Evolutionary conservation across 1,140 invertebrate genomes (phyloP).

Genomic region (Frieseomelitta varia): DNA sequence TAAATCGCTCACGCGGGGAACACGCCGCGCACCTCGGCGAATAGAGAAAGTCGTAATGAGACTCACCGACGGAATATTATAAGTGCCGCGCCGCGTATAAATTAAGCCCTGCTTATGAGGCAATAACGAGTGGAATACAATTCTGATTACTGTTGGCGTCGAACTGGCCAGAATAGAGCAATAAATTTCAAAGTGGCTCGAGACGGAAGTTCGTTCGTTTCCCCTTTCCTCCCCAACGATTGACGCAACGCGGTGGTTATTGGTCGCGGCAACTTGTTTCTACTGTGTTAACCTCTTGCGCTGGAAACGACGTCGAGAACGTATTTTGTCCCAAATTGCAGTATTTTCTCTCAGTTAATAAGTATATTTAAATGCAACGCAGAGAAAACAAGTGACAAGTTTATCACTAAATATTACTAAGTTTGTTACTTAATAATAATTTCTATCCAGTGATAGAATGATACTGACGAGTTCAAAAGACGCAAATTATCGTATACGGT

Average conservation of each 20-base stretch:
- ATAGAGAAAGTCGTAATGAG: conserved; percentile 38
- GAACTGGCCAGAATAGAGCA: conserved; percentile 6
- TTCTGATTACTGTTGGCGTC: conserved; percentile 30
- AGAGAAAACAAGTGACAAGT: no score
- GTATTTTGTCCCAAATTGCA: no score
- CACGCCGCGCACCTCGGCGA: not conserved
- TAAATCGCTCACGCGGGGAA: conserved; percentile 20
- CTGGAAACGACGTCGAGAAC: no score
- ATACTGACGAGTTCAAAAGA: no score
- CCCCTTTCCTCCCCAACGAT: not conserved
- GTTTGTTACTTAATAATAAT: no score
- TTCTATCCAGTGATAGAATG: no score
- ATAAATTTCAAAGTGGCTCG: conserved; percentile 27
- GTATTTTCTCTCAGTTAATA: no score
- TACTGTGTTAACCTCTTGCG: no score
- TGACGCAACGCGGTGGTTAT: not conserved
- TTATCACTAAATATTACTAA: no score
- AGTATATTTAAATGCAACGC: no score
- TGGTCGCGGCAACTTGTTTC: not conserved
- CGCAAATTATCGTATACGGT: no score
- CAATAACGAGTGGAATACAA: conserved; percentile 35
- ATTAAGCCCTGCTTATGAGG: conserved; percentile 30
- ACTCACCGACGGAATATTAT: conserved; percentile 15
- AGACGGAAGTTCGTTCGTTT: conserved; percentile 19
- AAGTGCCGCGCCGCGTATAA: conserved; percentile 25